Evolutionary conservation across 2,888 invertebrate genomes (phyloP), one percentile per base, ranked within the genome.

Genomic region (Cylloceria caligata): DNA sequence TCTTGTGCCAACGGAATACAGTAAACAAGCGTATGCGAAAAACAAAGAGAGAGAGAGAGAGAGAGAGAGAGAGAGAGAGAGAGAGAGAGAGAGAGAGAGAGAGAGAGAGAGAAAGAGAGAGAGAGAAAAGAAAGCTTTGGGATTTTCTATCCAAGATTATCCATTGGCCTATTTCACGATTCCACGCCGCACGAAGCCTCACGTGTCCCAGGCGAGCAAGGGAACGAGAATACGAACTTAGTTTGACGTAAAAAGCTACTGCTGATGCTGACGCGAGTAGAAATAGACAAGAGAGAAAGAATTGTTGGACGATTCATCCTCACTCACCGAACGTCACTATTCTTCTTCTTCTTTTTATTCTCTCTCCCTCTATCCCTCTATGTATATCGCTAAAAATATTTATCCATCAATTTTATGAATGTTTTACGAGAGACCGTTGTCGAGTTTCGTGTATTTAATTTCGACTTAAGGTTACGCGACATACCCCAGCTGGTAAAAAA

Each of bases 81-180:
- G 67, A 57, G 45, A 24, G 36, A 52, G 9, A 21, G 45, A 16
- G 39, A 24, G 9, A 19, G 19, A 55, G 55, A 57, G 45, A 64
- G 42, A 65, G 24, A 34, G 67, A 57, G 45, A 24, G 36, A 52
- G 9, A 21, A 52, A 16, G 39, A 24, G 9, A 19, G 19, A 55
- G 55, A 57, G 45, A 64, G 42, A 65, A 34, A 27, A 24, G 9
- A 49, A 49, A 47, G 64, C 71, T 65, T 30, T 19, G 57, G 65
- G 78, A 78, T 78, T 65, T 78, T 34, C 65, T 65, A 36, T 78
- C 57, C 78, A 72, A 78, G 71, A 78, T 78, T 78, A 78, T 65
- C 71, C 64, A 36, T 47, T 71, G 78, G 78, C 71, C 78, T 78
- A 78, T 78, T 78, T 78, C 30, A 49, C 76, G 60, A 52, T 62